These are phyloP conservation scores for Cheirogaleus medius DNA, from an alignment of 2,113 vertebrate species.

Conservation along the genomic window DNA sequence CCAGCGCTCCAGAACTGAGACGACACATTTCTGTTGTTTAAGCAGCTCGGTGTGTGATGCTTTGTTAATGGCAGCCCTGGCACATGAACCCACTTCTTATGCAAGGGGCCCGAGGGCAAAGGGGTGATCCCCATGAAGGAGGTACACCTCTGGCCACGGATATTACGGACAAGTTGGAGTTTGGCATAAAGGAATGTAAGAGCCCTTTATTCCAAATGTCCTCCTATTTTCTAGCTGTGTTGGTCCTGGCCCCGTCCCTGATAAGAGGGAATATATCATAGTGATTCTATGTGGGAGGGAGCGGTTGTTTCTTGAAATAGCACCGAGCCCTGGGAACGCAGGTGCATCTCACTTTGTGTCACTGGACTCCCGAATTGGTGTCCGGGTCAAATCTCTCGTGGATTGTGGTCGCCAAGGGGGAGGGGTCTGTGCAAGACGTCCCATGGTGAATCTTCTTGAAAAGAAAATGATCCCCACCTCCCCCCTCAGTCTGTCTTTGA, in stretches of 20 bases:
- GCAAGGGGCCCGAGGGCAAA: not conserved
- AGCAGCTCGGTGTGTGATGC: not conserved
- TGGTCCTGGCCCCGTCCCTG: not conserved
- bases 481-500: rapidly evolving
- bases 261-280: not conserved
- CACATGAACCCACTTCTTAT: rapidly evolving
- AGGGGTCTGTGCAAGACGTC: not conserved
- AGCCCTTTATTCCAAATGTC: not conserved
- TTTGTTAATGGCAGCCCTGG: not conserved
- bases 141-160: rapidly evolving
- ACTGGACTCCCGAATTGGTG: not conserved
- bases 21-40: not conserved
- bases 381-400: not conserved
- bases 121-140: rapidly evolving
- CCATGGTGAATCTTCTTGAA: not conserved
- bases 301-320: rapidly evolving
- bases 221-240: not conserved
- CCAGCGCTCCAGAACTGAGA: not conserved
- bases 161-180: not conserved
- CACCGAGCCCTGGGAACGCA: not conserved
- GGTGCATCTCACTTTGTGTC: not conserved
- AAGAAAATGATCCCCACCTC: rapidly evolving
- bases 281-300: not conserved
- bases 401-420: not conserved
- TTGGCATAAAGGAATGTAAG: not conserved